Evolutionary conservation across 1,140 invertebrate species (phyloP).

Genomic region (Glomeris maerens): DNA sequence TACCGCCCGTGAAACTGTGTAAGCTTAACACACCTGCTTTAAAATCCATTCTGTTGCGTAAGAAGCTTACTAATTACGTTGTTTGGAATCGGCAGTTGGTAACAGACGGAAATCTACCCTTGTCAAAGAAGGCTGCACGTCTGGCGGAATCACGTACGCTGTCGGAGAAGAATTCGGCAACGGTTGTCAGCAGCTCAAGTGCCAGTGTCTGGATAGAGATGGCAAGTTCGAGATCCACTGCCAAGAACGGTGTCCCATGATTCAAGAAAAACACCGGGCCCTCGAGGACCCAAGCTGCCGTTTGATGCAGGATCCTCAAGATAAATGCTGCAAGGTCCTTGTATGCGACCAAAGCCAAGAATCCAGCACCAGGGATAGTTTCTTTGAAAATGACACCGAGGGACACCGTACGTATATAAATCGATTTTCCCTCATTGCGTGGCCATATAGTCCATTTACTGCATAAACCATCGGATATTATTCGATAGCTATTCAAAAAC

Average conservation of each 20-base stretch:
- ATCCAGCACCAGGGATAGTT: too few relatives aligned
- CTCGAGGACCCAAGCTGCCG: not conserved
- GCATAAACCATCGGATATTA: too few relatives aligned
- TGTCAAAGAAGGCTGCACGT: slow-evolving; percentile 50
- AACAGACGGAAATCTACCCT: too few relatives aligned
- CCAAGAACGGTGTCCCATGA: slow-evolving; percentile 41
- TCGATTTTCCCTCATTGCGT: too few relatives aligned
- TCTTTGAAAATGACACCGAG: too few relatives aligned
- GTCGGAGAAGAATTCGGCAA: slow-evolving; percentile 57
- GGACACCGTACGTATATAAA: too few relatives aligned
- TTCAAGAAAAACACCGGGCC: not conserved
- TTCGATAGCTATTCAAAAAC: too few relatives aligned
- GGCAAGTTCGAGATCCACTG: slow-evolving; percentile 41
- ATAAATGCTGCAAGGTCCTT: slow-evolving; percentile 66
- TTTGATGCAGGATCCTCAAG: slow-evolving; percentile 53
- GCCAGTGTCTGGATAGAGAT: slow-evolving; percentile 56
- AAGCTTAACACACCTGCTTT: too few relatives aligned
- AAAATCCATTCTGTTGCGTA: too few relatives aligned
- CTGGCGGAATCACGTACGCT: slow-evolving; percentile 54
- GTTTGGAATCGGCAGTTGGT: too few relatives aligned
- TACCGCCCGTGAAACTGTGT: not conserved
- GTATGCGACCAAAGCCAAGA: slow-evolving; percentile 63
- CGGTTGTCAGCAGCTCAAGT: slow-evolving; percentile 59
- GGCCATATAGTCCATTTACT: too few relatives aligned
- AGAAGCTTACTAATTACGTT: too few relatives aligned